Evolutionary conservation across 2,113 vertebrate species (phyloP).

Genomic region (Myotis lucifugus): DNA sequence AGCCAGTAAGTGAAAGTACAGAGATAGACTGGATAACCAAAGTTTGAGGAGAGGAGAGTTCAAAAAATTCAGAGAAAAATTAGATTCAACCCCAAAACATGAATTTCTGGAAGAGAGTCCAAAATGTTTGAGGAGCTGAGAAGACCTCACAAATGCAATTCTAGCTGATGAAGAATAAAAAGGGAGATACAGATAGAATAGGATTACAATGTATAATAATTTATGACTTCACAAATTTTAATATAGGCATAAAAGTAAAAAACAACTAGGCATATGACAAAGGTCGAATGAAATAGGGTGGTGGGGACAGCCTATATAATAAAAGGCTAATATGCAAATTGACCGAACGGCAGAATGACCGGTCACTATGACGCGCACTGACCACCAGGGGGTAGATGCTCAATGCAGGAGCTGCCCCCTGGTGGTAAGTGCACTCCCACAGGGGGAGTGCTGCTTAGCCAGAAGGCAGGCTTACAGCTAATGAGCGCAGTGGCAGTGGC

Average conservation of each 20-base stretch:
- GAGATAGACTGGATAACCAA: not conserved
- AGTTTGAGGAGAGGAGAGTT: not conserved
- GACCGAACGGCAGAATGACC: accelerated
- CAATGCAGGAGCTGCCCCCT: too few relatives aligned
- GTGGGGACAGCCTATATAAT: too few relatives aligned
- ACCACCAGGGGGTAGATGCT: too few relatives aligned
- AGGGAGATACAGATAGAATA: not conserved
- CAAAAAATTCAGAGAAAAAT: not conserved
- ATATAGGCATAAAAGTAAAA: not conserved
- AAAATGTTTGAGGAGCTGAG: not conserved
- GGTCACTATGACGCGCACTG: too few relatives aligned
- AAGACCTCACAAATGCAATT: not conserved
- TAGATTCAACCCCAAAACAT: not conserved
- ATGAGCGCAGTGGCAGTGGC: too few relatives aligned
- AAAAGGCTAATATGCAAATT: too few relatives aligned
- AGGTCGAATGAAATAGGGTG: not conserved
- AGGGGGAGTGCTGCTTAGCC: too few relatives aligned
- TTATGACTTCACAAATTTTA: not conserved
- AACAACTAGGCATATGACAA: not conserved
- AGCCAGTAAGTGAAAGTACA: not conserved
- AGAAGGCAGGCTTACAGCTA: too few relatives aligned
- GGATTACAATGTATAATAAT: not conserved
- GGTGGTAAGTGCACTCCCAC: too few relatives aligned
- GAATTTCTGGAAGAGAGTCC: not conserved
- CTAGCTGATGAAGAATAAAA: not conserved